These are phyloP conservation scores for Acestrorhynchus altus DNA, from an alignment of 2,797 vertebrate species.

Conservation along the genomic window DNA sequence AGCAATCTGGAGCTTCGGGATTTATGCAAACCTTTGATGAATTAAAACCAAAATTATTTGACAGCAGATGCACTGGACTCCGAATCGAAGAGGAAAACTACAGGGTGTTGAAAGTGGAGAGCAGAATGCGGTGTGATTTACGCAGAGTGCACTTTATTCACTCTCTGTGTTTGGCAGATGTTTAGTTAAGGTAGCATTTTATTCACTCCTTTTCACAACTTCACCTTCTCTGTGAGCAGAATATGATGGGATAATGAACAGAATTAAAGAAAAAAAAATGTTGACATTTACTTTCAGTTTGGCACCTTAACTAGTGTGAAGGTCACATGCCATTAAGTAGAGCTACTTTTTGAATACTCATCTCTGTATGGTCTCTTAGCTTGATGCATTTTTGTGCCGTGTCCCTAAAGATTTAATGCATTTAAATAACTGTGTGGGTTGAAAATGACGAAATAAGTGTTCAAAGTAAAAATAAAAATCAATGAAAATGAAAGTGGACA, in stretches of 20 bases:
- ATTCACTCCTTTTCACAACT: neutral
- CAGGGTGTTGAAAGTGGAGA: conserved; percentile 18
- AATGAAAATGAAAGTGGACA: too few species aligned
- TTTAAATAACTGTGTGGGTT: conserved; percentile 16
- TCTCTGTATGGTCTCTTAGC: neutral
- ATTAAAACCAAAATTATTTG: conserved; percentile 63
- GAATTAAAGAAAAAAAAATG: neutral
- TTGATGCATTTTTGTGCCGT: neutral
- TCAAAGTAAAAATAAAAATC: too few species aligned
- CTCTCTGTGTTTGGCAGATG: neutral
- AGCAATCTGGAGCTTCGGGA: conserved; percentile 11
- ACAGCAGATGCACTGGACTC: conserved; percentile 49
- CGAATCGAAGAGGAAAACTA: conserved; percentile 46
- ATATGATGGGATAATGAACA: neutral
- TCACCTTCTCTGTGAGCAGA: neutral
- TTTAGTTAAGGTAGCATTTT: neutral
- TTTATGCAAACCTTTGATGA: conserved; percentile 59
- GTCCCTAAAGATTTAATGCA: conserved; percentile 1
- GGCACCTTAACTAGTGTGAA: conserved; percentile 3
- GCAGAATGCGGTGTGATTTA: neutral
- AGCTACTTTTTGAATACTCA: neutral
- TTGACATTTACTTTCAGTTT: neutral
- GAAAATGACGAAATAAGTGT: neutral
- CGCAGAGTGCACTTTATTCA: neutral
- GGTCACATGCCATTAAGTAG: neutral